Conservation (phyloP, 2,113 vertebrate genomes). For the Microtus montanus region DNA sequence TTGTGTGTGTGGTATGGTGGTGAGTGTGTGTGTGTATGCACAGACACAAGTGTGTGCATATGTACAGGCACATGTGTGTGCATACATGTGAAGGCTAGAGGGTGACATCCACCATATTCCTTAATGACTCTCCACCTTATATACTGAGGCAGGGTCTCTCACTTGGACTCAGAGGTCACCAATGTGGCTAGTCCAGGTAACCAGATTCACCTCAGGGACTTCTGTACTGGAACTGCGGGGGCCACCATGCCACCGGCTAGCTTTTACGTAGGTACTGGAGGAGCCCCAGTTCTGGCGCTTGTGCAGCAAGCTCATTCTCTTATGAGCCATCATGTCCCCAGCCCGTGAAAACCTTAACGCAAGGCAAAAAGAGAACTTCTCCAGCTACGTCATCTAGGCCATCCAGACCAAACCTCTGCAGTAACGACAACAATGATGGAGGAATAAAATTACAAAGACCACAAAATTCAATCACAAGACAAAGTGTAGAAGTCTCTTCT, state of each 20-base stretch:
- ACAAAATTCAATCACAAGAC: constrained; percentile 18
- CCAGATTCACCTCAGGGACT: not conserved
- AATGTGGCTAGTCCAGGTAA: not conserved
- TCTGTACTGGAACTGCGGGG: not conserved
- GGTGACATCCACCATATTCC: not conserved
- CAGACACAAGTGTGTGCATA: no score
- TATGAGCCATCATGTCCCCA: not conserved
- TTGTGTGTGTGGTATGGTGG: no score
- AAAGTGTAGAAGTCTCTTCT: not conserved
- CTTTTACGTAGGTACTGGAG: not conserved
- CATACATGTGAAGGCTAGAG: not conserved
- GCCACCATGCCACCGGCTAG: not conserved
- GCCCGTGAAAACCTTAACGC: constrained; percentile 7
- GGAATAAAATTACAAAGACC: constrained; percentile 31
- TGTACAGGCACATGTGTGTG: not conserved
- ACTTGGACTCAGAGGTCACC: not conserved
- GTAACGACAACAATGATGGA: not conserved
- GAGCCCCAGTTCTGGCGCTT: not conserved
- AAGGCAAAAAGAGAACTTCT: not conserved
- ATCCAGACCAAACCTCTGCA: not conserved
- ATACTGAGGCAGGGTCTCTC: not conserved
- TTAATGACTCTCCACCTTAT: not conserved
- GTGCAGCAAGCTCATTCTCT: not conserved
- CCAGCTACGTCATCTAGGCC: not conserved
- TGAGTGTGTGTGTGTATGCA: no score